Base-by-base conservation (phyloP, 1,140 invertebrate species). In the Drosophila fuyamai region DNA sequence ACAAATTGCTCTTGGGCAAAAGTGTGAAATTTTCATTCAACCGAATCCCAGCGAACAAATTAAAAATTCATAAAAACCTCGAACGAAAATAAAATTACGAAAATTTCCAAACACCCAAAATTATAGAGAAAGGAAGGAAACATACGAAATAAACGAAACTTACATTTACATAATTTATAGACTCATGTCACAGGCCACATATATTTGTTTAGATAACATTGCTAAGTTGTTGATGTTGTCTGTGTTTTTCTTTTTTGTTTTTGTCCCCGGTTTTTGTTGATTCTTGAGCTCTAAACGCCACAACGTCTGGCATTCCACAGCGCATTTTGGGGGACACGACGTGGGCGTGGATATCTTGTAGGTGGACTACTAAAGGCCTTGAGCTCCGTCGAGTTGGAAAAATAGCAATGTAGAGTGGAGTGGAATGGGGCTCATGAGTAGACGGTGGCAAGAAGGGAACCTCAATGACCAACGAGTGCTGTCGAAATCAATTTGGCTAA, bases 401-500 rank as follows among this genome's bases (percentile, higher is more conserved):
- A 41, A 38, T 16, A n/a, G 2, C 40, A 14, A 41, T 14, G 27
- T 29, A 29, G 5, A 36, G 16, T 4, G 9, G 5, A 7, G 9
- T 23, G 36, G 44, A 14, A 43, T 41, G 10, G 29, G 50, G 12
- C 16, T 54, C 5, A 16, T 6, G 6, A 13, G 10, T 32, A 8
- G 29, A 23, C 23, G n/a, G 12, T 10, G 14, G 46, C 38, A 14
- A 36, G 41, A 12, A 0, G 60, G 38, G n/a, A 32, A 60, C 54
- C 66, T 77, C 71, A 74, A 73, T 74, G 72, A 40, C 72, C 71
- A 74, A 54, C 68, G 44, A 47, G 43, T 74, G 53, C 65, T 82
- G 83, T 88, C 38, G 83, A 86, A 88, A 86, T 86, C 84, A 88
- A 88, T 86, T 86, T 86, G 83, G 65, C 83, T 86, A 86, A 86